These are phyloP conservation scores for Pollenia angustigena DNA, from an alignment of 2,888 invertebrate genomes.

Conservation along the genomic window DNA sequence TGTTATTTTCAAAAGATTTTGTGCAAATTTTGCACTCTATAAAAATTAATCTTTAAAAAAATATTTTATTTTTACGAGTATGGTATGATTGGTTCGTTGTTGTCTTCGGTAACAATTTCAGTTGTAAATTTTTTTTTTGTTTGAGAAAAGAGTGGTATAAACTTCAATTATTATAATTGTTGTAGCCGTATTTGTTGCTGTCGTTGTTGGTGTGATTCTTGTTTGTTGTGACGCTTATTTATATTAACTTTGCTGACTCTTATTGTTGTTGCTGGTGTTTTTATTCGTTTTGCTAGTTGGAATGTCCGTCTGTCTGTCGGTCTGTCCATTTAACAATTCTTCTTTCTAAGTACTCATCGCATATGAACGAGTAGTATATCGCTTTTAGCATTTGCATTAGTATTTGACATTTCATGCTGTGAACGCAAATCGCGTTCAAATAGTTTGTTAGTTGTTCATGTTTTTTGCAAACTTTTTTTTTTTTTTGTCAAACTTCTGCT, in stretches of 20 bases:
- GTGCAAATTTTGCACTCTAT: too few species aligned
- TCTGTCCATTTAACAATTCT: constrained; percentile 52
- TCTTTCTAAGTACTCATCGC: constrained; percentile 26
- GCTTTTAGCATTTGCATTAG: constrained; percentile 76
- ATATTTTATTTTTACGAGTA: not conserved
- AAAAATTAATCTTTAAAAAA: too few species aligned
- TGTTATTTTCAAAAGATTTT: too few species aligned
- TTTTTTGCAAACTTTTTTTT: constrained; percentile 19
- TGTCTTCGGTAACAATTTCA: not conserved
- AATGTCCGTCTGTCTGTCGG: constrained; percentile 39
- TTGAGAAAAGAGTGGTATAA: constrained; percentile 29
- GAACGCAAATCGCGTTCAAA: constrained; percentile 78
- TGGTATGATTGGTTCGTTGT: not conserved
- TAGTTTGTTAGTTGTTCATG: constrained; percentile 66
- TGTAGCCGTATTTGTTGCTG: constrained; percentile 71
- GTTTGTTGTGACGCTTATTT: constrained; percentile 60
- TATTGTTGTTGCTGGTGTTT: constrained; percentile 38
- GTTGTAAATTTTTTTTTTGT: constrained; percentile 1
- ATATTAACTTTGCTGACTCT: constrained; percentile 65
- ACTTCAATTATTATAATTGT: constrained; percentile 67
- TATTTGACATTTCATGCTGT: constrained; percentile 80
- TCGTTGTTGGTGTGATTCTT: constrained; percentile 77
- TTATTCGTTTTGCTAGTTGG: constrained; percentile 39
- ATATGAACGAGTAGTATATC: constrained; percentile 56
- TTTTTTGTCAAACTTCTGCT: constrained; percentile 46